Conservation (phyloP, 2,888 invertebrate genomes). For the Lymantria monacha region DNA sequence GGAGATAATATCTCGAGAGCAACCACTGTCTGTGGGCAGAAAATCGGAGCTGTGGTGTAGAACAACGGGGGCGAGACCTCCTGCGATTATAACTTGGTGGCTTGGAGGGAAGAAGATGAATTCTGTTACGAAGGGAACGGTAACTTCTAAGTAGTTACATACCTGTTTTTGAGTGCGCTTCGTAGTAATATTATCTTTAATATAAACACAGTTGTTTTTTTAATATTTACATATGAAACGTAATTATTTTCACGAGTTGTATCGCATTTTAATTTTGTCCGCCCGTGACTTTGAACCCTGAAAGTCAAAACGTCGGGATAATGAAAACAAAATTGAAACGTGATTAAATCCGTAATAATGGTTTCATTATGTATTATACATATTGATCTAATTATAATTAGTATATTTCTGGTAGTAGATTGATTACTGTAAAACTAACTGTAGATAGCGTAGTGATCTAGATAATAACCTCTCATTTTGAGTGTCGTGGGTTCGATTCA, state of each 20-base stretch:
- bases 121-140: constrained; percentile 59
- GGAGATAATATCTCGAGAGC: constrained; percentile 90
- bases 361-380: no score
- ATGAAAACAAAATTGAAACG: no score
- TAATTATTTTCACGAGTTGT: not conserved
- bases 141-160: constrained; percentile 25
- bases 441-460: no score
- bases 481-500: no score
- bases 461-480: no score
- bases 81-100: constrained; percentile 93
- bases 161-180: not conserved
- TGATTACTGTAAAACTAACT: no score
- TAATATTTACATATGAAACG: not conserved
- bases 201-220: not conserved
- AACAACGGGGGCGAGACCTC: constrained; percentile 91
- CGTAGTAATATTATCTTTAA: not conserved
- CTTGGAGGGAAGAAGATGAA: constrained; percentile 87
- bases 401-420: no score
- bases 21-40: constrained; percentile 91
- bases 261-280: no score
- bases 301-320: no score
- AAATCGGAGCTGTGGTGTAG: constrained; percentile 92
- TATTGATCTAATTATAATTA: no score
- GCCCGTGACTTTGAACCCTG: no score
- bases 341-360: no score